phyloP scores from a whole-genome alignment of 2,113 vertebrate genomes.

The Argyrosomus japonicus region DNA sequence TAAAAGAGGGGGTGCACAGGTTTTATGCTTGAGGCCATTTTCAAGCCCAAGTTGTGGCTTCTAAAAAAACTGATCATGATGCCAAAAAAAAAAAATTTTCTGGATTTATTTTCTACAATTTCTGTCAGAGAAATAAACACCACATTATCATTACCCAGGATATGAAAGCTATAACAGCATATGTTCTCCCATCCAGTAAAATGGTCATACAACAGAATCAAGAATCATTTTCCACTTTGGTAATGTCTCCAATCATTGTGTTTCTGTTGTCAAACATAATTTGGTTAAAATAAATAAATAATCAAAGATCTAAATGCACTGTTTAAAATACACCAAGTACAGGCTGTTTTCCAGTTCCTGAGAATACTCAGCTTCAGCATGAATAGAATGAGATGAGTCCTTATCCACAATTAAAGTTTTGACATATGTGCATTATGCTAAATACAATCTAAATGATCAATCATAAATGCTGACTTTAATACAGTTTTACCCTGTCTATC shows the following conservation, averaged over 20 bases:
- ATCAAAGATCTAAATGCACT: not conserved
- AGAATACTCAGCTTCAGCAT: not conserved
- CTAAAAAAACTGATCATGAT: constrained; percentile 14
- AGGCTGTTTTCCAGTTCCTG: not conserved
- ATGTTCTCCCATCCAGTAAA: not conserved
- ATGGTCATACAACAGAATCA: not conserved
- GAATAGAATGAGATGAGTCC: not conserved
- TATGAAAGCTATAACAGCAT: not conserved
- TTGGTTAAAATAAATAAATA: not conserved
- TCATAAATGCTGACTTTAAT: constrained; percentile 33
- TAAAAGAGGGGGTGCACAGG: constrained; percentile 18
- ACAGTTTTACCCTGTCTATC: constrained; percentile 35
- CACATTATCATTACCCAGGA: not conserved
- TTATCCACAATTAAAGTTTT: constrained; percentile 16
- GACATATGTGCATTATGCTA: constrained; percentile 16
- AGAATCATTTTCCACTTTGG: not conserved
- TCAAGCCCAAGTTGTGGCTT: constrained; percentile 9
- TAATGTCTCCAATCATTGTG: no score
- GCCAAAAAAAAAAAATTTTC: not conserved
- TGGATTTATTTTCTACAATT: not conserved
- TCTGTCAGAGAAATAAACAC: constrained; percentile 9
- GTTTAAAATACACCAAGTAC: not conserved
- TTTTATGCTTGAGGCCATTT: constrained; percentile 33
- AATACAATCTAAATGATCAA: constrained; percentile 34
- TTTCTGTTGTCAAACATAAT: no score